These are phyloP conservation scores for Leptinotarsa undecemlineata DNA, from an alignment of 1,140 invertebrate genomes.

Conservation along the genomic window DNA sequence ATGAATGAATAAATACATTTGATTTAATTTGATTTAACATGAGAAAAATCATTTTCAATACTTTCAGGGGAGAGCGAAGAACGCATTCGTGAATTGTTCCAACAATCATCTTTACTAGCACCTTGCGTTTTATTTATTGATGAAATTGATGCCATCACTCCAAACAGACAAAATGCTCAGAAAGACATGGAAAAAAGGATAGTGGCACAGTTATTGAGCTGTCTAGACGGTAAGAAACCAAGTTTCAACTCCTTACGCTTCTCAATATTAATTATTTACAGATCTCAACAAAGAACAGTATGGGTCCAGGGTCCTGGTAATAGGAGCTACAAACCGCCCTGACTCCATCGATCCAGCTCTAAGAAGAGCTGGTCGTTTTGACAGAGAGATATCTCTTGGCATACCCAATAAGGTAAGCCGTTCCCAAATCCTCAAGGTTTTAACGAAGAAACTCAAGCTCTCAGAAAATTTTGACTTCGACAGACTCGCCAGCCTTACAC, in stretches of 20 bases:
- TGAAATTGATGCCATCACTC: conserved; percentile 90
- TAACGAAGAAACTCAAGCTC: conserved; percentile 70
- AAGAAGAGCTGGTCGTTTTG: conserved; percentile 86
- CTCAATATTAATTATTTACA: conserved; percentile 42
- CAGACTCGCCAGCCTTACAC: conserved; percentile 80
- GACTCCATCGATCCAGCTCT: conserved; percentile 93
- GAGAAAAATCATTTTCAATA: too few relatives aligned
- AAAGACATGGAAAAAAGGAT: conserved; percentile 95
- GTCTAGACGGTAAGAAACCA: conserved; percentile 73
- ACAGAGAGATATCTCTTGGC: conserved; percentile 91
- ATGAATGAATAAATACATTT: too few relatives aligned
- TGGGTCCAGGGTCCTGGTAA: conserved; percentile 75
- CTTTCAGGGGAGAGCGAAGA: conserved; percentile 86
- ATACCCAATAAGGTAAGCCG: conserved; percentile 87
- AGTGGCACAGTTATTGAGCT: conserved; percentile 87
- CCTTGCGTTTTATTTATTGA: conserved; percentile 93
- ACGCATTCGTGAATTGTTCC: conserved; percentile 88
- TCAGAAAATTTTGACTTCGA: conserved; percentile 70
- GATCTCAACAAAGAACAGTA: conserved; percentile 65
- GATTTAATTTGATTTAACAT: too few relatives aligned
- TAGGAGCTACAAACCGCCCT: conserved; percentile 94
- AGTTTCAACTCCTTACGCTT: not conserved
- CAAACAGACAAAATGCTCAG: conserved; percentile 83
- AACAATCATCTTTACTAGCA: conserved; percentile 72
- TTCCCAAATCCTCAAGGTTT: conserved; percentile 72